These are phyloP conservation scores for Pygmarrhopalites habei DNA, from an alignment of 1,140 invertebrate genomes.

Conservation along the genomic window DNA sequence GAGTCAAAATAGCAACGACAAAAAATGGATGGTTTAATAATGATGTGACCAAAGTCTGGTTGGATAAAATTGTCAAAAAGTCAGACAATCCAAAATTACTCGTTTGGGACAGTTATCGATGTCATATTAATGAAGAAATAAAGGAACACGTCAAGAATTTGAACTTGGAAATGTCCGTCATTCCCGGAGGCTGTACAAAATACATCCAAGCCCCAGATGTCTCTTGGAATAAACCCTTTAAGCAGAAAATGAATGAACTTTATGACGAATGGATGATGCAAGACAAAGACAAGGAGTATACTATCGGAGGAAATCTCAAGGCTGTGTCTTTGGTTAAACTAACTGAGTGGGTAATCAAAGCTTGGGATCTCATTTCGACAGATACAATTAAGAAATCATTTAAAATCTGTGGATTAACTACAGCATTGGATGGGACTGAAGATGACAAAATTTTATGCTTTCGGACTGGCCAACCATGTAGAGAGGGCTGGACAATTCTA, in stretches of 20 bases:
- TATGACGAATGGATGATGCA: slow-evolving; percentile 34
- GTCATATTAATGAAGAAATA: slow-evolving; percentile 27
- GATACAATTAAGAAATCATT: slow-evolving; percentile 3
- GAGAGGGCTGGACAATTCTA: not conserved
- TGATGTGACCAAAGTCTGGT: too few species aligned
- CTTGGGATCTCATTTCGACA: not conserved
- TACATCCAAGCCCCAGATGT: slow-evolving; percentile 40
- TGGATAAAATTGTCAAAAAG: too few species aligned
- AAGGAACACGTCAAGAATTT: slow-evolving; percentile 21
- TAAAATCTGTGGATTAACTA: not conserved
- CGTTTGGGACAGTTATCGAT: slow-evolving; percentile 39
- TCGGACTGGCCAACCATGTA: not conserved
- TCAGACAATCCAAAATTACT: slow-evolving; percentile 36
- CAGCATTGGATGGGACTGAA: not conserved
- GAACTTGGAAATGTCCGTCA: slow-evolving; percentile 30
- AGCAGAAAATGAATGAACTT: slow-evolving; percentile 28
- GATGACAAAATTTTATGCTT: slow-evolving; percentile 4
- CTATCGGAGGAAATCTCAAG: too few species aligned
- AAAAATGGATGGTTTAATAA: too few species aligned
- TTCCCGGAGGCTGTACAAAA: slow-evolving; percentile 39
- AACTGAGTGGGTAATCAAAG: not conserved
- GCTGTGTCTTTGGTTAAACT: too few species aligned
- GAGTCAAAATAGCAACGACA: too few species aligned
- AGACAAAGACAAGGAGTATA: too few species aligned
- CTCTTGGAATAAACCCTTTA: slow-evolving; percentile 39